phyloP scores from a whole-genome alignment of 2,113 vertebrate species.

The Montifringilla adamsi region DNA sequence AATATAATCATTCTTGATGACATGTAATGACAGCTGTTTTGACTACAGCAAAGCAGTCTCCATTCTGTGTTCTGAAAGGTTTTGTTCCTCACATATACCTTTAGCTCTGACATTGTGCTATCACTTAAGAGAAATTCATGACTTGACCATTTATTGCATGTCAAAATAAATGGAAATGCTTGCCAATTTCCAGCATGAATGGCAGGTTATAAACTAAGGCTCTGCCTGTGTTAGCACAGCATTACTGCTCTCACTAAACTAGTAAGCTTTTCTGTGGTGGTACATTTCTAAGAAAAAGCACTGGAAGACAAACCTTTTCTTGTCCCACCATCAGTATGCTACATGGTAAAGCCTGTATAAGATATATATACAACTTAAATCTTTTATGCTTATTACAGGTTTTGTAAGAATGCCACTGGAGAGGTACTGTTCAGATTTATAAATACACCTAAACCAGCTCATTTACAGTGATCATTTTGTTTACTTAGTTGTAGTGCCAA shows the following conservation, averaged over 20 bases:
- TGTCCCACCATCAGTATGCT: background rate
- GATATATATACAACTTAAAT: background rate
- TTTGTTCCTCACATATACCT: background rate
- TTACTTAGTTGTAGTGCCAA: background rate
- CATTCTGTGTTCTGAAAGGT: background rate
- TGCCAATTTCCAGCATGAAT: background rate
- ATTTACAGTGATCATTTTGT: background rate
- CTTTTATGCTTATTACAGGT: background rate
- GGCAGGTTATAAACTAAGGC: background rate
- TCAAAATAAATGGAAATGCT: background rate
- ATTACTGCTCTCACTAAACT: background rate
- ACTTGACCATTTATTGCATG: background rate
- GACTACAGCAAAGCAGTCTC: background rate
- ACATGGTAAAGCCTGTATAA: background rate
- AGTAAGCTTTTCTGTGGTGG: background rate
- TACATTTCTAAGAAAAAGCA: background rate
- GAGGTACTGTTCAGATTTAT: background rate
- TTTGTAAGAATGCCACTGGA: background rate
- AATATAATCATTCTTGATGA: background rate
- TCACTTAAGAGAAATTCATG: background rate
- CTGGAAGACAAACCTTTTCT: background rate
- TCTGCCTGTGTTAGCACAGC: background rate
- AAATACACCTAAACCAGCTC: background rate
- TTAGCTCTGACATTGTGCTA: background rate
- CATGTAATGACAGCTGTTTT: background rate